Conservation (phyloP, 2,797 vertebrate genomes). For the Acropternis orthonyx region DNA sequence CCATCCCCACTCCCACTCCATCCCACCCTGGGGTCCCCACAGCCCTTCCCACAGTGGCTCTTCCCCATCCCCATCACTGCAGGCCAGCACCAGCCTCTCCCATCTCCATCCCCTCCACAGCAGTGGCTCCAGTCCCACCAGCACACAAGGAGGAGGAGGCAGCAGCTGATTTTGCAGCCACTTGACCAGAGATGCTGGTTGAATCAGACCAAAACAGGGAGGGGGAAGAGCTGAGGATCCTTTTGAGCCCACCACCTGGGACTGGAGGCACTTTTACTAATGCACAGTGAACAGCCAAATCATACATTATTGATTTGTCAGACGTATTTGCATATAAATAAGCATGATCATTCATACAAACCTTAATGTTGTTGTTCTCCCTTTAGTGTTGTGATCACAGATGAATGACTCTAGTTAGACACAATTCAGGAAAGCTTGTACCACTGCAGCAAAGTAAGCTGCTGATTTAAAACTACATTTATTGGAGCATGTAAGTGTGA, state of each 20-base stretch:
- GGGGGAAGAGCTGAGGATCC: constrained; percentile 39
- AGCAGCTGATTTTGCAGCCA: constrained; percentile 34
- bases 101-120: neutral
- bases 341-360: constrained; percentile 82
- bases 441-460: constrained; percentile 72
- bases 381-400: constrained; percentile 80
- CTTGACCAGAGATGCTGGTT: constrained; percentile 5
- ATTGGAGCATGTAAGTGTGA: constrained; percentile 89
- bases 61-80: neutral
- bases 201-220: neutral
- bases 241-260: constrained; percentile 66
- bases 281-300: constrained; percentile 77
- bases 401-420: constrained; percentile 83
- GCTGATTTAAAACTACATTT: constrained; percentile 87
- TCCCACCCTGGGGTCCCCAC: neutral
- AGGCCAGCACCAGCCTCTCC: neutral
- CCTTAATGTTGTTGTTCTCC: constrained; percentile 74
- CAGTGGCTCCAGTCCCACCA: neutral
- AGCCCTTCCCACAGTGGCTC: neutral
- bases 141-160: neutral
- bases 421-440: constrained; percentile 75
- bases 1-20: neutral
- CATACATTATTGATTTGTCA: constrained; percentile 86
- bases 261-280: constrained; percentile 55
- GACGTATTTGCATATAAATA: constrained; percentile 86